These are phyloP conservation scores for Myotis pilosus DNA, from an alignment of 2,797 vertebrate genomes.

Conservation along the genomic window DNA sequence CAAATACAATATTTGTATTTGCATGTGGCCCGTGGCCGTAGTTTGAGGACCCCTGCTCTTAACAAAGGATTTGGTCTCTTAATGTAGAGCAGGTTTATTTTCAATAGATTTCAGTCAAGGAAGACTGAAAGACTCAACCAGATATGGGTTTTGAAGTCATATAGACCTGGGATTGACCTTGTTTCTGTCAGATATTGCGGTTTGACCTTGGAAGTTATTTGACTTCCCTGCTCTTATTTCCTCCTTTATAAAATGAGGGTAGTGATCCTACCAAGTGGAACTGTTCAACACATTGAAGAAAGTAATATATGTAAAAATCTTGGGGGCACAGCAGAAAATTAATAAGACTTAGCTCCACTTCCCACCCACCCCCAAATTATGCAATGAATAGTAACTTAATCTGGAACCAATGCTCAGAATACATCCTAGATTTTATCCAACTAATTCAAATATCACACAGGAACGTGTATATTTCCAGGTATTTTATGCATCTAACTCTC, in stretches of 20 bases:
- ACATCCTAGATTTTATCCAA: background rate
- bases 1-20: too few species aligned
- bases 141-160: background rate
- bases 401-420: background rate
- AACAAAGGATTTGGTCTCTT: background rate
- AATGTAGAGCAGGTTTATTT: background rate
- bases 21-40: too few species aligned
- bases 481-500: background rate
- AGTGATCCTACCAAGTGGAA: background rate
- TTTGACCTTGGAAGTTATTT: background rate
- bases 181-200: background rate
- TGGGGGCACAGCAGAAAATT: background rate
- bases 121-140: background rate
- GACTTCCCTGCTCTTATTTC: background rate
- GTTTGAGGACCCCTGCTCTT: background rate
- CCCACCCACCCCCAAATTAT: background rate
- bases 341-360: background rate
- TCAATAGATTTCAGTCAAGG: slow-evolving; percentile 9
- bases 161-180: background rate
- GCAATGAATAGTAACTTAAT: background rate
- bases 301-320: background rate
- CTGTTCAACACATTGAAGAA: background rate
- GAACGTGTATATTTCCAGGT: background rate
- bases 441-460: background rate
- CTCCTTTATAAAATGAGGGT: background rate